A percentile compares a stretch with the other conserved stretches of the same genome.
phyloP scores from a whole-genome alignment of 2,888 invertebrate genomes.

The Chymomyza caudatula region DNA sequence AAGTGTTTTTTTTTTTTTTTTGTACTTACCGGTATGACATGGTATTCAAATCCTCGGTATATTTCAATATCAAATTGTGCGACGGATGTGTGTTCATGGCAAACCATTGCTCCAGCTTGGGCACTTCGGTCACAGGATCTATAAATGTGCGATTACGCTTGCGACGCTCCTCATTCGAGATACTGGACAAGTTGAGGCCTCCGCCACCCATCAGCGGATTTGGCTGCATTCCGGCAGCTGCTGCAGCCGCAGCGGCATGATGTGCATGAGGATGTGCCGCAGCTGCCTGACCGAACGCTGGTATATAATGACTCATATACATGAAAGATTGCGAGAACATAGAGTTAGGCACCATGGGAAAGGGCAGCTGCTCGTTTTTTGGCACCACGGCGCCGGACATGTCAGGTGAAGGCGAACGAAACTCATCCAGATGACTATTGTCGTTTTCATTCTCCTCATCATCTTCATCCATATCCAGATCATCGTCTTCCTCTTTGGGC shows the following conservation, averaged over 20 bases:
- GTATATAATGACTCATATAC: conserved; percentile 94
- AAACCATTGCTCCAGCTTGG: conserved; percentile 96
- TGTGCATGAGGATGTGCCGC: conserved; percentile 75
- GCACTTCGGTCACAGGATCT: conserved; percentile 98
- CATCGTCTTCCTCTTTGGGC: conserved; percentile 76
- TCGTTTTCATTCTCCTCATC: conserved; percentile 77
- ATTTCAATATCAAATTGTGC: conserved; percentile 97
- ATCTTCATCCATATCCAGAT: conserved; percentile 77
- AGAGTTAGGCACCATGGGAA: conserved; percentile 90
- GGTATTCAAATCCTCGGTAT: conserved; percentile 97
- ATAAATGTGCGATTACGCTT: conserved; percentile 99
- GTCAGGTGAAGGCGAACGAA: conserved; percentile 76
- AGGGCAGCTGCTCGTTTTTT: conserved; percentile 82
- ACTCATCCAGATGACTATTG: conserved; percentile 76
- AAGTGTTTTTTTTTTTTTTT: neutral
- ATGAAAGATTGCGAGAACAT: conserved; percentile 94
- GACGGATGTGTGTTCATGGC: conserved; percentile 98
- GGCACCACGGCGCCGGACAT: conserved; percentile 63
- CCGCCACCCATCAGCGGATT: conserved; percentile 77
- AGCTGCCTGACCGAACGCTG: conserved; percentile 80
- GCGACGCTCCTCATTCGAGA: conserved; percentile 90
- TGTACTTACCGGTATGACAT: conserved; percentile 87
- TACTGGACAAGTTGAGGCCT: conserved; percentile 82
- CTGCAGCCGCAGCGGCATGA: conserved; percentile 77
- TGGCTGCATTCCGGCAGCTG: conserved; percentile 76